Base-by-base conservation (phyloP, 2,888 invertebrate genomes). In the Dioctria linearis region DNA sequence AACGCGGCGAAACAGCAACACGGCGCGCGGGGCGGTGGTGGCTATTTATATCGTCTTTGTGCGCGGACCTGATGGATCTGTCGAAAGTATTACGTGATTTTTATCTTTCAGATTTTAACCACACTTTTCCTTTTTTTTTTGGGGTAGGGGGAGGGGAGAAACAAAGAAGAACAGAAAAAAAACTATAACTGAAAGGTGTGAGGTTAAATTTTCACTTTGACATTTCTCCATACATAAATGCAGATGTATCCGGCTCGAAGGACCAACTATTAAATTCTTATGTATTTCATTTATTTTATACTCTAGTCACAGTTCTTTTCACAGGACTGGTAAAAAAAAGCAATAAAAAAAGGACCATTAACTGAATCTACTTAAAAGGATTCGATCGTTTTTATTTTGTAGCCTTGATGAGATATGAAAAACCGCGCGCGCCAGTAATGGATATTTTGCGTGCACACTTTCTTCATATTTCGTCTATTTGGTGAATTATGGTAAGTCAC, bases 381-480 rank as follows among this genome's bases (percentile, higher is more conserved):
- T 65, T 37, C 40, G 40, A 39, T 25, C 39, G 40, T 37, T 65
- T 65, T 65, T 65, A 40, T 40, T 25, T 25, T 65, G 65, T 9
- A 65, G 8, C 65, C 65, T 65, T 65, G 65, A 37, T 40, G 40
- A 40, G 65, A 65, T 40, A 59, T 65, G 40, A n/a, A 40, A 40
- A 65, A n/a, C 65, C 5, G 40, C 25, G 25, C 25, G 25, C 25
- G 25, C 25, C 65, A 65, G 13, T 65, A 65, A 65, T 65, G 65
- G 13, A 11, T 37, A 39, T 39, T 65, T 65, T 40, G 65, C 65
- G 65, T 65, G 65, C 37, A 6, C n/a, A 9, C 8, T 5, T 40
- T 9, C 40, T 13, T 61, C 65, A 5, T 11, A 65, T 65, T 65
- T 65, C 65, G 65, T 65, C 65, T 65, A 65, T 65, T 65, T 65